Evolutionary conservation across 1,140 invertebrate genomes (phyloP), one percentile per base, ranked within the genome.

Genomic region (Zaprionus camerounensis): DNA sequence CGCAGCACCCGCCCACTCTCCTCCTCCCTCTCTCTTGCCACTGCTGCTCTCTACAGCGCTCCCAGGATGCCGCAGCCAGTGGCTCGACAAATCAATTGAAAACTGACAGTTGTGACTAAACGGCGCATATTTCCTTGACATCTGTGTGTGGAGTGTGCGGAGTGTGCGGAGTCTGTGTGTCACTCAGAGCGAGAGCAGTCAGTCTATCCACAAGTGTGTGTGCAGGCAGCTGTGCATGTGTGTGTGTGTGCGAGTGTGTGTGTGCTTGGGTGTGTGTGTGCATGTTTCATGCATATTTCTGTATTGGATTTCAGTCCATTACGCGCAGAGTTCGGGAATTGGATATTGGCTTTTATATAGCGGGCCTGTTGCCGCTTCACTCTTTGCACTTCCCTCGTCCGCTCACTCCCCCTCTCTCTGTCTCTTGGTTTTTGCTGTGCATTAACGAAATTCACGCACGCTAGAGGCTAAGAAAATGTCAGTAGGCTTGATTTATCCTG

Each of bases 61-160:
- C 55, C 26, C 28, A 28, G 22, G 46, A 62, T 41, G 51, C 70
- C 12, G 57, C 71, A 62, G 49, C n/a, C 65, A 64, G 68, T 74
- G 84, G 53, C 87, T 84, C 84, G 84, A 88, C 84, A 88, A 88
- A 88, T 88, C 84, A 88, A 88, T 88, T 88, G 84, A 88, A 90
- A 88, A 90, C 84, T 88, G 84, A 88, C 84, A 88, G 84, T 88
- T 88, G 85, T 88, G 84, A 88, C 84, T 88, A 88, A 88, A 88
- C 81, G 85, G 81, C 84, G 84, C 84, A 88, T 88, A 88, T 88
- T 88, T 90, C 84, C 85, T 81, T 88, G 84, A 88, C 84, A 88
- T 88, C 84, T 88, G 84, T 81, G 81, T 78, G 81, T 78, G 73
- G 63, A 46, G 41, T 17, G 41, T 46, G 41, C 6, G 73, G 63